Conservation (phyloP, 2,113 vertebrate genomes). For the Mesoclemmys tuberculata region DNA sequence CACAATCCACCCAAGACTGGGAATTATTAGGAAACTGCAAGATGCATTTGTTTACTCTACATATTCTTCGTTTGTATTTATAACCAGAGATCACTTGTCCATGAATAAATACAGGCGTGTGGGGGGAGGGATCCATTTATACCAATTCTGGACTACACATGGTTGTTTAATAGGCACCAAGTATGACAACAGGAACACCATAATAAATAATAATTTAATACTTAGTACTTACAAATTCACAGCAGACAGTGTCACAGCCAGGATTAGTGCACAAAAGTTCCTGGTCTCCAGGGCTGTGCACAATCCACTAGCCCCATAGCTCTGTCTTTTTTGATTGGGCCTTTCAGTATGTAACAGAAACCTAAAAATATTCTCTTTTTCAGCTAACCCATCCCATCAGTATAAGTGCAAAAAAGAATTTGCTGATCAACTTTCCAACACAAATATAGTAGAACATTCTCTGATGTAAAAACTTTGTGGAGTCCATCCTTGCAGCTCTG, state of each 20-base stretch:
- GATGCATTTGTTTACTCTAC: not conserved
- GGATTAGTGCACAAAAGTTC: not conserved
- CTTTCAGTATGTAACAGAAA: constrained; percentile 36
- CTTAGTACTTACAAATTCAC: not conserved
- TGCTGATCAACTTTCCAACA: not conserved
- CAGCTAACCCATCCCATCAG: not conserved
- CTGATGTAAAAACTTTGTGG: not conserved
- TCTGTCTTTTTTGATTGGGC: constrained; percentile 29
- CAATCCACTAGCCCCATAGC: constrained; percentile 30
- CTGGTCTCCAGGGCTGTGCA: constrained; percentile 37
- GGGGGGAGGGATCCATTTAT: not conserved
- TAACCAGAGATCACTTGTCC: not conserved
- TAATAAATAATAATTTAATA: not conserved
- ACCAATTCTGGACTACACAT: not conserved
- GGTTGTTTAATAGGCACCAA: not conserved
- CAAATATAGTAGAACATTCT: not conserved
- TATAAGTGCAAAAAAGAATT: constrained; percentile 4
- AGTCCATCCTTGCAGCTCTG: not conserved
- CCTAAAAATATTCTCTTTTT: not conserved
- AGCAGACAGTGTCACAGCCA: not conserved
- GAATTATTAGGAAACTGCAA: not conserved
- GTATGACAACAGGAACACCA: constrained; percentile 13
- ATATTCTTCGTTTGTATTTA: not conserved
- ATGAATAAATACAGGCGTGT: not conserved
- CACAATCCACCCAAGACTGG: not conserved